Base-by-base conservation (phyloP, 64 coral and sea anemone species). In the Montipora efflorescens region DNA sequence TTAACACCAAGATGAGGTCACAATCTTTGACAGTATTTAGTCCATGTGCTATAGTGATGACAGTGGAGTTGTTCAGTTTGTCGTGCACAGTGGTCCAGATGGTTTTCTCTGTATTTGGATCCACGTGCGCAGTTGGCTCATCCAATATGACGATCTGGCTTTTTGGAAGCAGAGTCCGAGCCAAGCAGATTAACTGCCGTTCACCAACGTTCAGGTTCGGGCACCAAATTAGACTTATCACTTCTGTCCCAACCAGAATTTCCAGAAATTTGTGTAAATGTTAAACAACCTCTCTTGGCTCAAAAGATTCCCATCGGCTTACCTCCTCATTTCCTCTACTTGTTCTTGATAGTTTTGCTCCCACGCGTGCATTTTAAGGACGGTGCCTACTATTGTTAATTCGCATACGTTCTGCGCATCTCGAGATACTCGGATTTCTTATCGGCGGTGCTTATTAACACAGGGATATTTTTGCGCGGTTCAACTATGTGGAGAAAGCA, bases 81-180 rank as follows among this genome's bases (percentile, higher is more conserved):
- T 53, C 74, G 1, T n/a, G 91, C n/a, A 87, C 28, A 1, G 74
- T 68, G 6, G 20, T 48, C 71, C 84, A 74, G 25, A 93, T 93
- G 8, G 51, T 46, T 76, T 87, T 36, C 43, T 74, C 83, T 48
- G 91, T 93, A 67, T 87, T 77, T 14, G 73, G 45, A 74, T 93
- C 91, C 15, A 93, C 74, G 19, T 74, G 59, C 5, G 81, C 91
- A 7, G 91, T 87, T 43, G 91, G 74, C 25, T 93, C 82, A 68
- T 93, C 91, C 1, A 93, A 83, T 19, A 93, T 93, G 8, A 93
- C 61, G 8, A 93, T 93, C 47, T 76, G 81, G 21, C 45, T 89
- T 46, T 71, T 11, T n/a, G 76, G 84, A 4, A 94, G 72, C 57
- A 89, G 69, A 19, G 71, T 78, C 5, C 92, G 74, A 28, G 85